phyloP scores from a whole-genome alignment of 2,113 vertebrate genomes.

The Triplophysa dalaica region DNA sequence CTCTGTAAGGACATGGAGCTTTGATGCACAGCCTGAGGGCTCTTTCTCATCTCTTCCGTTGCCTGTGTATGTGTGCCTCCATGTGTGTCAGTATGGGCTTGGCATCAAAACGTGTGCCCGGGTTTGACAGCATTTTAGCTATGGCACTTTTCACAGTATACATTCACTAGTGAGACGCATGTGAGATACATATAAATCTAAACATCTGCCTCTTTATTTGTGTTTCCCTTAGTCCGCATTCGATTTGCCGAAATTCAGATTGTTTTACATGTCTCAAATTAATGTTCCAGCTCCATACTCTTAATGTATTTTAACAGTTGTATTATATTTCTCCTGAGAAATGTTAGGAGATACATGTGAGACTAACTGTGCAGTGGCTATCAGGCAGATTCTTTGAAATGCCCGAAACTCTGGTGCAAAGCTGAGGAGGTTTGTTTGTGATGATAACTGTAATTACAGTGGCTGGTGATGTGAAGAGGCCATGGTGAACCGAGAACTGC shows the following conservation, averaged over 20 bases:
- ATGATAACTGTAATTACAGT: constrained; percentile 69
- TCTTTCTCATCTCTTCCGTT: constrained; percentile 28
- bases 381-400: constrained; percentile 64
- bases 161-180: no score
- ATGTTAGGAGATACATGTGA: no score
- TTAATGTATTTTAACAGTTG: no score
- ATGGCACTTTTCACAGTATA: no score
- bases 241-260: no score
- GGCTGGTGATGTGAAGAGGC: constrained; percentile 60
- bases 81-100: background rate
- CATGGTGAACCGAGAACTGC: constrained; percentile 46
- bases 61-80: background rate
- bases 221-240: no score
- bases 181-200: no score
- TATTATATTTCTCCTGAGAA: no score
- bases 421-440: constrained; percentile 64
- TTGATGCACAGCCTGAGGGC: constrained; percentile 38
- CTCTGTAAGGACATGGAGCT: constrained; percentile 29
- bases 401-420: constrained; percentile 52
- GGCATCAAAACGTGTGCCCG: constrained; percentile 13
- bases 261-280: no score
- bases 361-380: background rate
- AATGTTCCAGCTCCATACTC: no score
- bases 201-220: no score
- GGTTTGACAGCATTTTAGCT: constrained; percentile 10